Evolutionary conservation across 2,888 invertebrate genomes (phyloP).

Genomic region (Dendrolimus pini): DNA sequence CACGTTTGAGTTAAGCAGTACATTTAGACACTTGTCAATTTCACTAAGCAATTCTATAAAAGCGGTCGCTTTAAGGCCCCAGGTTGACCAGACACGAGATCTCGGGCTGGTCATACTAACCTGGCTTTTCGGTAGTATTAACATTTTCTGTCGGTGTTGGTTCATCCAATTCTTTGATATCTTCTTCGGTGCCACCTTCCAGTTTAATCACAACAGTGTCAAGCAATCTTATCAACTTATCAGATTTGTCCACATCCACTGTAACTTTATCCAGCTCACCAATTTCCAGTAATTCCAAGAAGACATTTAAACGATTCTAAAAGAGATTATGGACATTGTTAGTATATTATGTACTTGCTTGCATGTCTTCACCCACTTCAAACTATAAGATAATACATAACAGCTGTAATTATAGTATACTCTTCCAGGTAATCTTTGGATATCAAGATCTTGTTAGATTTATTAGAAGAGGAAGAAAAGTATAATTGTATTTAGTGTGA

Average conservation of each 20-base stretch:
- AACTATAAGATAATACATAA: no score
- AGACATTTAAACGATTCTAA: slow-evolving; percentile 92
- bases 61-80: no score
- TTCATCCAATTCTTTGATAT: slow-evolving; percentile 89
- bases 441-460: no score
- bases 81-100: no score
- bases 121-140: slow-evolving; percentile 45
- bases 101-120: slow-evolving; percentile 15
- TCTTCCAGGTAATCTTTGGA: no score
- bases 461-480: no score
- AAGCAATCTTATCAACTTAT: slow-evolving; percentile 88
- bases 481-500: no score
- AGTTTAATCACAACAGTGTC: slow-evolving; percentile 98
- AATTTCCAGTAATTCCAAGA: slow-evolving; percentile 86
- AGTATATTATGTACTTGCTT: neutral
- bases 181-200: slow-evolving; percentile 94
- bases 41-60: no score
- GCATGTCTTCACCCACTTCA: neutral
- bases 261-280: slow-evolving; percentile 85
- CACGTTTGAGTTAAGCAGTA: no score
- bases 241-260: slow-evolving; percentile 91
- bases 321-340: slow-evolving; percentile 6
- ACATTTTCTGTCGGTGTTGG: slow-evolving; percentile 50
- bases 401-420: no score
- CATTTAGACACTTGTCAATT: no score